Evolutionary conservation across 2,113 vertebrate genomes (phyloP).

Genomic region (Pomatostomus ruficeps): DNA sequence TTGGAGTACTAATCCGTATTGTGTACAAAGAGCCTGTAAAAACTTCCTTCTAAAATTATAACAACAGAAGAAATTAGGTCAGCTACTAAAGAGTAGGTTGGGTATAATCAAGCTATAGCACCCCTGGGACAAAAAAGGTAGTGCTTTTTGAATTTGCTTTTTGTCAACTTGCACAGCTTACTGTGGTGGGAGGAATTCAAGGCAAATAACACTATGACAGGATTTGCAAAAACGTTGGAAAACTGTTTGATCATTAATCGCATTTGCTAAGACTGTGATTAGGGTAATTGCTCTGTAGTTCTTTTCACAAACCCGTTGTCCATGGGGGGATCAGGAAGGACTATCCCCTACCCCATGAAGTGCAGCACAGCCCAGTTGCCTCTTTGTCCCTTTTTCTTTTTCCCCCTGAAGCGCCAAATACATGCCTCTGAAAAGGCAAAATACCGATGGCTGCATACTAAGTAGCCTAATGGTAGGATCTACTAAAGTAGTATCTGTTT

Average conservation of each 20-base stretch:
- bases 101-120: neutral
- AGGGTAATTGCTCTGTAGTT: neutral
- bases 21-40: neutral
- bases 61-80: conserved; percentile 42
- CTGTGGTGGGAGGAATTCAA: neutral
- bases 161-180: neutral
- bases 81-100: neutral
- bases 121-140: conserved; percentile 13
- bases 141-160: conserved; percentile 1
- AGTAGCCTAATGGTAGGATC: neutral
- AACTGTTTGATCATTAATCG: conserved; percentile 19
- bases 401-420: rapidly evolving
- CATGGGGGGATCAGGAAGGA: neutral
- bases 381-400: neutral
- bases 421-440: neutral
- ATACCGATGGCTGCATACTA: neutral
- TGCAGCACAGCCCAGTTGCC: neutral
- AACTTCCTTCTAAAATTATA: conserved; percentile 17
- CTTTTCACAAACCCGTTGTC: neutral
- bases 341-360: neutral
- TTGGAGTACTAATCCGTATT: neutral
- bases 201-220: neutral
- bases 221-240: neutral
- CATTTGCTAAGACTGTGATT: conserved; percentile 22
- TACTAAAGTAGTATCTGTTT: neutral